Base-by-base conservation (phyloP, 2,888 invertebrate species). In the Alcis repandata region DNA sequence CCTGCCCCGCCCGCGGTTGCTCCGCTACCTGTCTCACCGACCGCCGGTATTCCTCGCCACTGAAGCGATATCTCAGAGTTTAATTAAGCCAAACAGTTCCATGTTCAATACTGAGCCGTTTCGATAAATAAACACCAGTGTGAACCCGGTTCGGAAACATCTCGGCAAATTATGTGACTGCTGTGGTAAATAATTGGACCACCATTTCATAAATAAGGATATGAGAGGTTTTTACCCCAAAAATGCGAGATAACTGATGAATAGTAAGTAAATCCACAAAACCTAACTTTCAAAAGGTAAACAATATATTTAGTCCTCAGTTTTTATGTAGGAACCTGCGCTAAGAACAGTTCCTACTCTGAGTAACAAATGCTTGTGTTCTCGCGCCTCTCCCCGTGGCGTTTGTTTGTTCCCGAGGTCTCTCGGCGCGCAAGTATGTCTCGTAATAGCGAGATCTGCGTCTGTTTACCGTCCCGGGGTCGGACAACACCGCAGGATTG, bases 11-110 rank as follows among this genome's bases (percentile, higher is more conserved):
- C 2, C n/a, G 15, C 1, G 15, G 17, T 52, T 20, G 13, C 20
- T 13, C 20, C 22, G 19, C 41, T 8, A 27, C 49, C 17, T 13
- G 33, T 20, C 36, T 13, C 36, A 17, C 13, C 51, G 17, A 19
- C 13, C 36, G 20, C 11, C 19, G 20, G 15, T 15, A n/a, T 7
- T 51, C 17, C 10, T n/a, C 36, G 27, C 8, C 53, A 19, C 13
- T 13, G 52, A 13, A 27, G n/a, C 52, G 36, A 52, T 60, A 53
- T 46, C 52, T 52, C 46, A 22, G n/a, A 38, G 27, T 46, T 53
- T 60, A 60, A 60, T 53, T 53, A 53, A 60, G 46, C 53, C 60
- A 46, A 52, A 53, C 59, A 52, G 33, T 52, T 3, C 10, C 43
- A 22, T 43, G 20, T 32, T 40, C 51, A 43, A 46, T 53, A 40